Conservation (phyloP, 2,113 vertebrate species). For the Psettodes erumei region DNA sequence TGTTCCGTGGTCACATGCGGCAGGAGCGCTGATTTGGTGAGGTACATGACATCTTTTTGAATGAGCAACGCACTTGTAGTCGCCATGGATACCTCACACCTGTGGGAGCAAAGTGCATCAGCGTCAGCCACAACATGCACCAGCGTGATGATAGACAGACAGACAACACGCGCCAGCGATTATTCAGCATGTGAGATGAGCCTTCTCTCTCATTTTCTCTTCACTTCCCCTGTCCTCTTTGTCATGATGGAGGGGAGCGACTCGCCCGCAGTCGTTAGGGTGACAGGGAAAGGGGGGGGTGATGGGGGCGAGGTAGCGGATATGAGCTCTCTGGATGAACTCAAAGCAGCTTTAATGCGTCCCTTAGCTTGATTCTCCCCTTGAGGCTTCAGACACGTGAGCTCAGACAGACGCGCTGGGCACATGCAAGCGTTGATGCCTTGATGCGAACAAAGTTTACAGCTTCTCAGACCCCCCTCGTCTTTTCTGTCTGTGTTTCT, state of each 20-base stretch:
- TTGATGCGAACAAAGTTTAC: too few species aligned
- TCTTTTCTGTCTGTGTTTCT: constrained; percentile 13
- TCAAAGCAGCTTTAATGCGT: constrained; percentile 16
- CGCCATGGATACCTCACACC: background rate
- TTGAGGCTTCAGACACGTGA: background rate
- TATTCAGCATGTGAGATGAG: constrained; percentile 18
- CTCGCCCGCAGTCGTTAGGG: constrained; percentile 19
- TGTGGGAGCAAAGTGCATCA: background rate
- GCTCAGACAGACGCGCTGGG: background rate
- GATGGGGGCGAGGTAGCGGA: constrained; percentile 20
- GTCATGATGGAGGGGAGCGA: constrained; percentile 23
- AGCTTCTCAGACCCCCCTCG: background rate
- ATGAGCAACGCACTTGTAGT: background rate
- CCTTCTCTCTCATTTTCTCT: constrained; percentile 23
- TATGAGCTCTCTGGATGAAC: constrained; percentile 30
- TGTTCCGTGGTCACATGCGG: background rate
- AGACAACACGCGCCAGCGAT: background rate
- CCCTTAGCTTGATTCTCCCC: constrained; percentile 13
- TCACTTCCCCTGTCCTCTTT: constrained; percentile 31
- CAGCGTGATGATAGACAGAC: background rate
- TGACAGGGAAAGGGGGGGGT: constrained; percentile 19
- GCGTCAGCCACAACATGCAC: background rate
- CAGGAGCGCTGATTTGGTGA: background rate
- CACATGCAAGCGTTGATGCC: too few species aligned
- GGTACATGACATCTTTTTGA: background rate